Base-by-base conservation (phyloP, 2,888 invertebrate species). In the Halictus ligatus region DNA sequence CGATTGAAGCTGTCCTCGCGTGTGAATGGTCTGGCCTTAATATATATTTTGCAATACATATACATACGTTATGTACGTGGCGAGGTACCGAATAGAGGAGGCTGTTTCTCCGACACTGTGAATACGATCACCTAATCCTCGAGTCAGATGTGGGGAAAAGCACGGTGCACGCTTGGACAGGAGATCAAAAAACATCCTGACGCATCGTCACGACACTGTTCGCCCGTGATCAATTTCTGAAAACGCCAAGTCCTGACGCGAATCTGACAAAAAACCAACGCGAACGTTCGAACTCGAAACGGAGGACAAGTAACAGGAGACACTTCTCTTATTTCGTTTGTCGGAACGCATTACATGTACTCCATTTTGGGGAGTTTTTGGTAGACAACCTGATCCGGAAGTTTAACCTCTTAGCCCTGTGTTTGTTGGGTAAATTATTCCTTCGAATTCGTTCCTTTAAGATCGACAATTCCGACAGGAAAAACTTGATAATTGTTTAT, bases 11-110 rank as follows among this genome's bases (percentile, higher is more conserved):
- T 84, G 83, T 73, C 80, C 83, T 83, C 83, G 78, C 81, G 81
- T 87, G 83, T 86, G 88, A 89, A 83, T 89, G 83, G 86, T 81
- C 89, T 85, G 87, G 85, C 88, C 89, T 90, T 89, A 79, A 90
- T 88, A 90, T 90, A 90, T 90, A 90, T 90, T 90, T 90, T 90
- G 88, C 90, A 90, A 86, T 86, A 88, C 83, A 89, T 83, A 85
- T 72, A 87, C 71, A 81, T 81, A 82, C 74, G 58, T 80, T 81
- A 79, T 76, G 77, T 83, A 79, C 46, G 60, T 58, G 50, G 77
- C 64, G 78, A 71, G 54, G 60, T 29, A 79, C 50, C 58, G 43
- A 48, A 84, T 48, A 75, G 60, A 69, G 75, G 74, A 83, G 75
- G 71, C n/a, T 78, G 82, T 82, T 81, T 80, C 74, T 85, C 90